Base-by-base conservation (phyloP, 2,888 invertebrate genomes). In the Digitonthophagus gazella region DNA sequence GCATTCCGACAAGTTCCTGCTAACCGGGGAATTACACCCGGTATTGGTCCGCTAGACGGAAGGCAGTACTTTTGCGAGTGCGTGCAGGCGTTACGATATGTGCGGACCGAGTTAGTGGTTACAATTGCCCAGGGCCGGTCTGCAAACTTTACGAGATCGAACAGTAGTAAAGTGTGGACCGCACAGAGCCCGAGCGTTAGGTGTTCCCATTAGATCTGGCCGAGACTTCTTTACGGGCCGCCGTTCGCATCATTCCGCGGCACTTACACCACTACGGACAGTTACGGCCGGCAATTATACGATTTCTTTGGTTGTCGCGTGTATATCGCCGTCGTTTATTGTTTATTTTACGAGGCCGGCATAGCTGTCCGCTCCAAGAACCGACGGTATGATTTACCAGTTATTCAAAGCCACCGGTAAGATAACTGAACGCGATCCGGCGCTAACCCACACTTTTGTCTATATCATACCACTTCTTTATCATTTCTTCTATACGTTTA, bases 241-340 rank as follows among this genome's bases (percentile, higher is more conserved):
- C 70, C 67, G 71, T 72, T 74, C 73, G 71, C 72, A 75, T 74
- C 74, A 74, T 69, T 75, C 71, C 67, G 71, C 65, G 58, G 71
- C 72, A 71, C 73, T 74, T 75, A 75, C 74, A 75, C 75, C 72
- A 73, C 71, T 66, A 66, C 69, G 71, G 75, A 75, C 75, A 74
- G 74, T 75, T 73, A 74, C 73, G 67, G 74, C 72, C 71, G 67
- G 73, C 75, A 74, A 75, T 75, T 75, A 75, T 75, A 75, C 74
- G 72, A 75, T 75, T 75, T 75, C 75, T 73, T 73, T 71, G 67
- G 64, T 68, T 69, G 70, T 69, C 68, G 69, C 69, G 68, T 74
- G 69, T 73, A 72, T 74, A 72, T 74, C 71, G 74, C 72, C 67
- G 28, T 44, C 28, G 68, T 64, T 72, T 70, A 73, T 74, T 74